phyloP scores from a whole-genome alignment of 2,888 invertebrate species.

The Epiblema foenella region DNA sequence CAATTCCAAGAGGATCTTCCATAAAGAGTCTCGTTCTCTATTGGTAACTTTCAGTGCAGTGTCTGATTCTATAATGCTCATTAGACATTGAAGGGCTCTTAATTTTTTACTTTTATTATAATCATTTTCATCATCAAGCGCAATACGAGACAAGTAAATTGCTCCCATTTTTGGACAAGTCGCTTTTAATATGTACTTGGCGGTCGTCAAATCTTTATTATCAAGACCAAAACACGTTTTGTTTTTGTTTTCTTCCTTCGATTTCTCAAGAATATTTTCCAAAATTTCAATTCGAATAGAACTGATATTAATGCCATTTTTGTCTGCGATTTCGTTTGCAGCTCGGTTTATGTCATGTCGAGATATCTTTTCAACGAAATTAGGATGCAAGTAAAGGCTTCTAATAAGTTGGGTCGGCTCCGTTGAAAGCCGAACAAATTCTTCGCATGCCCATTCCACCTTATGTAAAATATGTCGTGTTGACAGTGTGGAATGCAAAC shows the following conservation, averaged over 20 bases:
- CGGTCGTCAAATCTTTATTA: slow-evolving; percentile 72
- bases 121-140: slow-evolving; percentile 78
- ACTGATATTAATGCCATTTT: slow-evolving; percentile 78
- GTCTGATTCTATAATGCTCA: slow-evolving; percentile 78
- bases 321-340: slow-evolving; percentile 81
- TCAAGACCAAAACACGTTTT: slow-evolving; percentile 62
- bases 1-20: slow-evolving; percentile 75
- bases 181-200: slow-evolving; percentile 80
- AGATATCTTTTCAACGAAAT: slow-evolving; percentile 73
- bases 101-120: slow-evolving; percentile 78
- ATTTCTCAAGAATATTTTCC: slow-evolving; percentile 75
- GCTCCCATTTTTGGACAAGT: slow-evolving; percentile 82
- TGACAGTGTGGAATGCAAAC: slow-evolving; percentile 74
- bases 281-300: slow-evolving; percentile 78
- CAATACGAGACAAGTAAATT: slow-evolving; percentile 79
- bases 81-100: slow-evolving; percentile 78
- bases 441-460: slow-evolving; percentile 79
- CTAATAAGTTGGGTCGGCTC: slow-evolving; percentile 80
- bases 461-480: slow-evolving; percentile 79
- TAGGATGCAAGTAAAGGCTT: slow-evolving; percentile 75
- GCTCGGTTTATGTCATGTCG: slow-evolving; percentile 77
- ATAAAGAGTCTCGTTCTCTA: slow-evolving; percentile 71
- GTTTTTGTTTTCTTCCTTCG: slow-evolving; percentile 58
- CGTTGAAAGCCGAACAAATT: slow-evolving; percentile 72
- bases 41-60: slow-evolving; percentile 78